Base-by-base conservation (phyloP, 1,140 invertebrate genomes). In the Euura lappo region DNA sequence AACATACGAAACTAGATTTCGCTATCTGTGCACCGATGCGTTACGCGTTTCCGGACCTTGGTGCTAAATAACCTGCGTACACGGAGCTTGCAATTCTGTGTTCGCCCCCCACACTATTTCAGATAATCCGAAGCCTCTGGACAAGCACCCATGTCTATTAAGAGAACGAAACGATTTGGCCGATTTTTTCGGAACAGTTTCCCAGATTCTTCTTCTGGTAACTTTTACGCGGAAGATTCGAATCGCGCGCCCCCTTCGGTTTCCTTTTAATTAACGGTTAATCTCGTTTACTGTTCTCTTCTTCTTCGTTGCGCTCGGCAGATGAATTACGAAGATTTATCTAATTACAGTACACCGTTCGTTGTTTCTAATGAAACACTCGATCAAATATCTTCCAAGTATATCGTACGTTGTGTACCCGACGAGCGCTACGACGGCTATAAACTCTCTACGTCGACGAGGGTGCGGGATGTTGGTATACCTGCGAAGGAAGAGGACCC, bases 281-380 rank as follows among this genome's bases (percentile, higher is more conserved):
- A 28, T 28, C 28, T 28, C 28, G 28, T 28, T 28, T 28, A 28
- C 28, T 28, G 28, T 28, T 28, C 28, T 28, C 28, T 28, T 28
- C 28, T 28, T 28, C 28, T 28, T 28, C 28, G 28, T 28, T 28
- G 28, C 28, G 1, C 28, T 28, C 28, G 28, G 28, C 28, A 71
- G 75, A 77, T 76, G 76, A 79, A 79, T 77, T 71, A 76, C 72
- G 72, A 78, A 76, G 76, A 79, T 77, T 79, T 77, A 73, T 77
- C 73, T 79, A 79, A 79, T 79, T 79, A 76, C 69, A 69, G 67
- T 77, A 74, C 44, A 5, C 28, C 13, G 51, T 64, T 44, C 60
- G 68, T 74, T 77, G 75, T 71, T 74, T 71, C 74, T 79, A 74
- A 77, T 75, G 71, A 77, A 74, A 74, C 73, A 73, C 77, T 79